phyloP scores from a whole-genome alignment of 2,113 vertebrate species.

The Aspiorhynchus laticeps region DNA sequence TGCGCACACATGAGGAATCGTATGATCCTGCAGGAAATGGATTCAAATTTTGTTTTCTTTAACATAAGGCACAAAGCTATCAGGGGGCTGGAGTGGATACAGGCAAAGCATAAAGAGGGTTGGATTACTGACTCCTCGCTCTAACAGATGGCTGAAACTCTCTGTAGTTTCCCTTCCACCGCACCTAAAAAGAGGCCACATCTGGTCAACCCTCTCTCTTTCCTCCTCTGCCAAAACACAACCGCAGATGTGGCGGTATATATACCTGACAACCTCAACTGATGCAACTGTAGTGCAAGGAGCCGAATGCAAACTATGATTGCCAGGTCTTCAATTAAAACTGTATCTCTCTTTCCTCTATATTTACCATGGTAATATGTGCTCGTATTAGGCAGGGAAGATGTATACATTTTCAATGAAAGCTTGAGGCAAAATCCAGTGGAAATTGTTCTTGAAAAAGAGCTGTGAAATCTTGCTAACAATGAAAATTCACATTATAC shows the following conservation, averaged over 20 bases:
- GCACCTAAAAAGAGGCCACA: constrained; percentile 48
- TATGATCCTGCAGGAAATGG: constrained; percentile 49
- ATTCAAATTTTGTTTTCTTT: constrained; percentile 50
- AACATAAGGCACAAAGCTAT: constrained; percentile 63
- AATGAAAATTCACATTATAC: neutral
- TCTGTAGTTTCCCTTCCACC: constrained; percentile 39
- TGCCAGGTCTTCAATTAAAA: neutral
- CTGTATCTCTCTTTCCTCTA: neutral
- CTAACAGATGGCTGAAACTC: constrained; percentile 78
- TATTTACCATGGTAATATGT: neutral
- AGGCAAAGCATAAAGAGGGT: constrained; percentile 43
- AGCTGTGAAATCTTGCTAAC: neutral
- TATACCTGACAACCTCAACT: constrained; percentile 52
- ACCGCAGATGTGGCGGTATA: constrained; percentile 49
- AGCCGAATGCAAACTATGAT: constrained; percentile 32
- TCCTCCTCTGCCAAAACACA: constrained; percentile 52
- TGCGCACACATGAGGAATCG: constrained; percentile 46
- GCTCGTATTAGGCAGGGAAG: neutral
- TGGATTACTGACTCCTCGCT: constrained; percentile 66
- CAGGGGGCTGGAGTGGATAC: constrained; percentile 68
- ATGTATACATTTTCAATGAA: neutral
- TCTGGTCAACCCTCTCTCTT: constrained; percentile 60
- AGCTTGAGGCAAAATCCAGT: neutral
- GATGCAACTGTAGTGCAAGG: constrained; percentile 37
- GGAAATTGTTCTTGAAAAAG: neutral